Conservation (phyloP, 37 sponge, comb jelly and placozoan species). For the Oscarella lobularis region DNA sequence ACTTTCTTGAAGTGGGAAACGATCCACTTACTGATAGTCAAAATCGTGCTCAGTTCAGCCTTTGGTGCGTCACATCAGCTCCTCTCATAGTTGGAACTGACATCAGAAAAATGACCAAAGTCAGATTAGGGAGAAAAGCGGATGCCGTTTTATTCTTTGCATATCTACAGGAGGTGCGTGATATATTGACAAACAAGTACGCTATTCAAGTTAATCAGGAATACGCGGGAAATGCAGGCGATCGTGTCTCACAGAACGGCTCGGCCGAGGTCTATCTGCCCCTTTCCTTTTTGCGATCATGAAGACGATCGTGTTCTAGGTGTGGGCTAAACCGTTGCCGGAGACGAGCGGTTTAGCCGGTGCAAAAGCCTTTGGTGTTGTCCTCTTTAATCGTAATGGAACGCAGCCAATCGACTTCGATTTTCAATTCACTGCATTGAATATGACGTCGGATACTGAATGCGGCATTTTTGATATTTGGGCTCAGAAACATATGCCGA, state of each 20-base stretch:
- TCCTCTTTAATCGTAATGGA: background rate
- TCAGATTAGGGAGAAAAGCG: too few relatives aligned
- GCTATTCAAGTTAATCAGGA: background rate
- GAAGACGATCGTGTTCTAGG: too few relatives aligned
- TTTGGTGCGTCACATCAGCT: conserved; percentile 6
- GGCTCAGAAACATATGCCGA: background rate
- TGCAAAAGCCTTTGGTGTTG: conserved; percentile 2
- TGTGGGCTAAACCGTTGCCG: conserved; percentile 9
- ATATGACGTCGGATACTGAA: background rate
- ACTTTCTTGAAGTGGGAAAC: conserved; percentile 5
- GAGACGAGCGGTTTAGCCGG: background rate
- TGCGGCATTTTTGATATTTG: background rate
- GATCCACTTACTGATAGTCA: background rate
- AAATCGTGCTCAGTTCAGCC: background rate
- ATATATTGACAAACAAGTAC: background rate
- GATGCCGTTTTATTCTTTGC: background rate
- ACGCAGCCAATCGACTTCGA: background rate
- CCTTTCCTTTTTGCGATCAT: too few relatives aligned
- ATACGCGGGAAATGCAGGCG: background rate
- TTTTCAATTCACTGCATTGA: background rate
- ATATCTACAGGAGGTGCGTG: background rate
- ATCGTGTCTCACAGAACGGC: background rate
- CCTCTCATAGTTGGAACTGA: conserved; percentile 5
- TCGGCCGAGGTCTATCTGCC: background rate
- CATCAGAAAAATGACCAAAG: background rate